phyloP scores from a whole-genome alignment of 2,888 invertebrate species.

The Lepidochrysops patricia region DNA sequence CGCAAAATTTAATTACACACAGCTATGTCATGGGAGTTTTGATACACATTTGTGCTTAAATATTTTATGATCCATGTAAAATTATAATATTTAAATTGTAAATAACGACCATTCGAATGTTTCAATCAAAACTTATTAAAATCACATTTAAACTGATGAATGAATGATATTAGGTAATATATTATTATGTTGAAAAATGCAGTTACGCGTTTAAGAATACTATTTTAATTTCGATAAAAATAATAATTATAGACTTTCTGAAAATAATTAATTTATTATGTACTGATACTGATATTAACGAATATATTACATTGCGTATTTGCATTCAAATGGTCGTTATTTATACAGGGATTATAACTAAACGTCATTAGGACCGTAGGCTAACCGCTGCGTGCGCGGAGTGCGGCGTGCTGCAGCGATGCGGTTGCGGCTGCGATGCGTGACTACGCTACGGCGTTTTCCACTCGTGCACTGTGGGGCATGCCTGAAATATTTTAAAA shows the following conservation, averaged over 20 bases:
- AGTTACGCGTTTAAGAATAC: no score
- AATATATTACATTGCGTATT: no score
- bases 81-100: not conserved
- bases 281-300: no score
- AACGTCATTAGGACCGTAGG: slow-evolving; percentile 5
- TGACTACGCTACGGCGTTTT: slow-evolving; percentile 31
- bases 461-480: slow-evolving; percentile 21
- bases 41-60: slow-evolving; percentile 10
- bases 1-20: not conserved
- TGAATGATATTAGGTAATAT: no score
- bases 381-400: slow-evolving; percentile 14
- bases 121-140: no score
- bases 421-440: slow-evolving; percentile 39
- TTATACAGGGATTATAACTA: not conserved
- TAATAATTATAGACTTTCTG: no score
- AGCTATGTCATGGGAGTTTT: not conserved
- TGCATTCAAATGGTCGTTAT: slow-evolving; percentile 5
- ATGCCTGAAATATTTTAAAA: slow-evolving; percentile 14
- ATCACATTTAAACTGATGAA: no score
- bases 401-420: slow-evolving; percentile 20
- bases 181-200: no score
- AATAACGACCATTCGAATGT: not conserved
- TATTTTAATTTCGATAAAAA: no score
- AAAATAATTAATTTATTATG: no score
- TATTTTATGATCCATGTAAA: not conserved